These are phyloP conservation scores for Tinea semifulvella DNA, from an alignment of 2,888 invertebrate genomes.

Conservation along the genomic window DNA sequence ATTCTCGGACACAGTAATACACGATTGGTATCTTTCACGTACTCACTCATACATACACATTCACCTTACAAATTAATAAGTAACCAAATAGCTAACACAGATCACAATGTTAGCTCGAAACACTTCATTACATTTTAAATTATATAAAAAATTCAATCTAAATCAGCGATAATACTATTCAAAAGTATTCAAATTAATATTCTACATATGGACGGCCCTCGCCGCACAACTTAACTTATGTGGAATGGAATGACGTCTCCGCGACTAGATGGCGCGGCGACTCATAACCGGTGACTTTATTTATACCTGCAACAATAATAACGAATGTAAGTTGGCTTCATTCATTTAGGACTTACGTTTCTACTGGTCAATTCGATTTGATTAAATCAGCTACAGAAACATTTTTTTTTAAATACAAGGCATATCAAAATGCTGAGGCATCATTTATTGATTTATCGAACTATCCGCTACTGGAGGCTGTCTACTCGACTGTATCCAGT, in stretches of 20 bases:
- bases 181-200: neutral
- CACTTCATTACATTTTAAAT: neutral
- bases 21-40: too few relatives aligned
- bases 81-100: neutral
- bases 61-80: conserved; percentile 1
- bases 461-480: too few relatives aligned
- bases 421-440: too few relatives aligned
- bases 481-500: too few relatives aligned
- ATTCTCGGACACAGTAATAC: too few relatives aligned
- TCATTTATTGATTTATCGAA: too few relatives aligned
- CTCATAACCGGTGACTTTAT: conserved; percentile 63
- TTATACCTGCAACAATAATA: conserved; percentile 48
- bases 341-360: too few relatives aligned
- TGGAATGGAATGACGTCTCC: conserved; percentile 65
- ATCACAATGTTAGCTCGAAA: neutral
- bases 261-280: conserved; percentile 26
- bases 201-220: neutral
- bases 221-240: conserved; percentile 43
- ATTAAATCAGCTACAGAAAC: too few relatives aligned
- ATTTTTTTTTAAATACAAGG: too few relatives aligned
- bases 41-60: too few relatives aligned
- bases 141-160: conserved; percentile 4
- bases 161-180: conserved; percentile 8
- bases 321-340: too few relatives aligned
- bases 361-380: too few relatives aligned